These are phyloP conservation scores for Lagorchestes hirsutus DNA, from an alignment of 2,797 vertebrate genomes.

Conservation along the genomic window DNA sequence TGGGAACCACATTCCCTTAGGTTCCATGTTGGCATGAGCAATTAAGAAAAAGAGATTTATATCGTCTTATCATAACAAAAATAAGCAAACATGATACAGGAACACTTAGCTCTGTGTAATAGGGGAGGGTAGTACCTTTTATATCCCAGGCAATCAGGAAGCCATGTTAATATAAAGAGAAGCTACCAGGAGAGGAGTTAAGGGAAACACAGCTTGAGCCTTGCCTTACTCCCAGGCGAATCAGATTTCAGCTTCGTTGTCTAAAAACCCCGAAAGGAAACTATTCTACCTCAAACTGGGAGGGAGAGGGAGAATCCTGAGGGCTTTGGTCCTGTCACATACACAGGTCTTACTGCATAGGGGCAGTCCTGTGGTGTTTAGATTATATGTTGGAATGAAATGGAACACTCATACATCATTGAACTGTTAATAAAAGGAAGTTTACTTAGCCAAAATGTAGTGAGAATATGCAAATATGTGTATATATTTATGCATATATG, in stretches of 20 bases:
- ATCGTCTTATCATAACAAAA: no score
- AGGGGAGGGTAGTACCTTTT: no score
- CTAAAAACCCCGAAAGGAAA: not conserved
- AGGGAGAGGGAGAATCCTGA: not conserved
- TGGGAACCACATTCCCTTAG: no score
- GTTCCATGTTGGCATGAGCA: no score
- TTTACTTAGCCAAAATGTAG: not conserved
- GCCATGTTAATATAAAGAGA: no score
- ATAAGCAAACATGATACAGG: no score
- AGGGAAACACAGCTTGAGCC: no score
- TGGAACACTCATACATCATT: not conserved
- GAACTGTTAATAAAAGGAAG: not conserved
- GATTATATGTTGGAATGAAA: not conserved
- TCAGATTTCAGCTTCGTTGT: not conserved
- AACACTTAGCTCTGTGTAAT: no score
- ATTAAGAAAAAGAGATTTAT: no score
- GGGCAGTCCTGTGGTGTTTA: not conserved
- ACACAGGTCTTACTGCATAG: not conserved
- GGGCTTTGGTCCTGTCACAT: not conserved
- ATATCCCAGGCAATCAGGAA: no score
- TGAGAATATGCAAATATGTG: not conserved
- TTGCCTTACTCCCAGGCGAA: not conserved
- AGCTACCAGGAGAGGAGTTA: no score
- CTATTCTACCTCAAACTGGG: not conserved
- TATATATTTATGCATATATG: not conserved